Evolutionary conservation across 2,797 vertebrate genomes (phyloP).

Genomic region (Falco peregrinus): DNA sequence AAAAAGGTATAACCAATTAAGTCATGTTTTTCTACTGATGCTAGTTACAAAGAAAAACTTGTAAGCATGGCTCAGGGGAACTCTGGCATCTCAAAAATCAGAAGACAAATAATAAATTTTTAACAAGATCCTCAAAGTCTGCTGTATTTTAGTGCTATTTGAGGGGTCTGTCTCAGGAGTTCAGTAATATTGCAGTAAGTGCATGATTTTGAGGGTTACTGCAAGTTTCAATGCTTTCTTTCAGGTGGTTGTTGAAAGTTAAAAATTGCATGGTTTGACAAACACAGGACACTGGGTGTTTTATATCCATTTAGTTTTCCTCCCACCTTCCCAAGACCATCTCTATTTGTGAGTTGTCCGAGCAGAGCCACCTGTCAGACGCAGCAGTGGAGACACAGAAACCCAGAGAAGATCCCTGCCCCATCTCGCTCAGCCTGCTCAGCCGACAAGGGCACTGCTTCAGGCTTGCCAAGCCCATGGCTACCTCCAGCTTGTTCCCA

Average conservation of each 20-base stretch:
- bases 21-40: neutral
- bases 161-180: neutral
- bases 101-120: neutral
- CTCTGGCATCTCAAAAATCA: neutral
- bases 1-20: neutral
- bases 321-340: neutral
- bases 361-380: neutral
- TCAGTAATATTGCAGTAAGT: neutral
- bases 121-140: neutral
- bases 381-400: neutral
- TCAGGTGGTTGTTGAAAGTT: neutral
- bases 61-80: neutral
- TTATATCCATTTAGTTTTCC: neutral
- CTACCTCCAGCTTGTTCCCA: neutral
- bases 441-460: neutral
- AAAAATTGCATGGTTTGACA: neutral
- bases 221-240: neutral
- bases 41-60: neutral
- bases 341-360: neutral
- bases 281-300: neutral
- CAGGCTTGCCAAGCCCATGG: neutral
- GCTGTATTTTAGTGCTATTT: neutral
- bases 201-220: neutral
- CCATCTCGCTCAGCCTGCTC: neutral
- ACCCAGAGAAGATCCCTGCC: neutral